A percentile compares a stretch with the other conserved stretches of the same genome.
Conservation (phyloP, 2,888 invertebrate species). For the Molanna angustata region DNA sequence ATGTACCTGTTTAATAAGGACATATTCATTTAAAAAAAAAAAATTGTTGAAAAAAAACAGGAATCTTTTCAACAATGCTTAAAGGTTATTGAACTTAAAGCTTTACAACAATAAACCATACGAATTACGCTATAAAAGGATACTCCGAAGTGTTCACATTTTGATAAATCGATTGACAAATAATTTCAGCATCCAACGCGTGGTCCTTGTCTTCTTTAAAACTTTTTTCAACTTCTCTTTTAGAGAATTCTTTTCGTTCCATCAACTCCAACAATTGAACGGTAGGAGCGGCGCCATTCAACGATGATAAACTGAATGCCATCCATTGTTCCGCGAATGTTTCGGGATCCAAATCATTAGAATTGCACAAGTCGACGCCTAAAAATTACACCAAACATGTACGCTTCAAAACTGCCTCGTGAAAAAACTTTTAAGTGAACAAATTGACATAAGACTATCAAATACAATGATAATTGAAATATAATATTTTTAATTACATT, state of each 20-base stretch:
- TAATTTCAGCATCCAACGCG: conserved; percentile 32
- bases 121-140: too few species aligned
- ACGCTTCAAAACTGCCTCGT: conserved; percentile 19
- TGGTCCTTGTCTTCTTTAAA: conserved; percentile 42
- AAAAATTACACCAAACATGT: conserved; percentile 33
- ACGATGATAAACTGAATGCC: conserved; percentile 67
- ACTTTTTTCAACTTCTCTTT: conserved; percentile 45
- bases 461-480: conserved; percentile 3
- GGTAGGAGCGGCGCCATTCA: conserved; percentile 60
- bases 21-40: too few species aligned
- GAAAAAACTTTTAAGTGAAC: neutral
- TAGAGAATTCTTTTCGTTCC: conserved; percentile 63
- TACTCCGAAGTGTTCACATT: conserved; percentile 44
- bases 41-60: too few species aligned
- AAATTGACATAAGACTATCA: conserved; percentile 32
- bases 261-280: conserved; percentile 58
- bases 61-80: too few species aligned
- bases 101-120: too few species aligned
- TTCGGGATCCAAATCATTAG: conserved; percentile 62
- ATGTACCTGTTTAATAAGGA: too few species aligned
- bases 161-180: conserved; percentile 41
- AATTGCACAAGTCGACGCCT: conserved; percentile 64
- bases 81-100: too few species aligned
- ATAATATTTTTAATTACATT: conserved; percentile 46
- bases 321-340: conserved; percentile 76